A percentile compares a stretch with the other conserved stretches of the same genome.
These are phyloP conservation scores for Eupelmus urozonus DNA, from an alignment of 2,888 invertebrate species.

Conservation along the genomic window DNA sequence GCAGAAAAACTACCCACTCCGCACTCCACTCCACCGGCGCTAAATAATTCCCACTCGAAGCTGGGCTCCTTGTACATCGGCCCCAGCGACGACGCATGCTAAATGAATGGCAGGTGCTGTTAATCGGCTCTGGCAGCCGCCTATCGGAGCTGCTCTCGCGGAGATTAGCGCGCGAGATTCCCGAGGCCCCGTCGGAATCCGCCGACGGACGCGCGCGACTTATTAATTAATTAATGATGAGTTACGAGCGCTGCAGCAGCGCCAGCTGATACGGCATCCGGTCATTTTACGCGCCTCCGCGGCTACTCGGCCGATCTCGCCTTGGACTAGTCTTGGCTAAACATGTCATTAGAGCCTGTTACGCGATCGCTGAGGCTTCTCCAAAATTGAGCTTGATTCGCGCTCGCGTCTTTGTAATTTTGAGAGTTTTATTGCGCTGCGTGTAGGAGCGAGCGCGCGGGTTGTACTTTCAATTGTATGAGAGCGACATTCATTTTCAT, in stretches of 20 bases:
- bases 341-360: constrained; percentile 36
- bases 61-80: too few species aligned
- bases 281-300: constrained; percentile 59
- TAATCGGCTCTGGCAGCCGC: not conserved
- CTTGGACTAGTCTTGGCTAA: constrained; percentile 39
- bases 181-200: too few species aligned
- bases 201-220: not conserved
- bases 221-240: constrained; percentile 71
- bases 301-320: constrained; percentile 22
- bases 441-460: too few species aligned
- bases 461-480: too few species aligned
- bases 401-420: not conserved
- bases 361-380: constrained; percentile 1
- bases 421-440: too few species aligned
- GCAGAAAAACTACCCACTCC: too few species aligned
- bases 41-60: too few species aligned
- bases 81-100: too few species aligned
- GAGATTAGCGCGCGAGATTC: not conserved
- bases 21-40: too few species aligned
- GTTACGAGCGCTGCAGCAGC: constrained; percentile 60
- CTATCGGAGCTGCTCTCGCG: not conserved
- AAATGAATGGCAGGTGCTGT: too few species aligned
- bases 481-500: not conserved
- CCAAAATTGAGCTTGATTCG: constrained; percentile 33
- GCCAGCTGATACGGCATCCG: constrained; percentile 28